These are phyloP conservation scores for Penaeus vannamei DNA, from an alignment of 1,140 invertebrate species.

Conservation along the genomic window DNA sequence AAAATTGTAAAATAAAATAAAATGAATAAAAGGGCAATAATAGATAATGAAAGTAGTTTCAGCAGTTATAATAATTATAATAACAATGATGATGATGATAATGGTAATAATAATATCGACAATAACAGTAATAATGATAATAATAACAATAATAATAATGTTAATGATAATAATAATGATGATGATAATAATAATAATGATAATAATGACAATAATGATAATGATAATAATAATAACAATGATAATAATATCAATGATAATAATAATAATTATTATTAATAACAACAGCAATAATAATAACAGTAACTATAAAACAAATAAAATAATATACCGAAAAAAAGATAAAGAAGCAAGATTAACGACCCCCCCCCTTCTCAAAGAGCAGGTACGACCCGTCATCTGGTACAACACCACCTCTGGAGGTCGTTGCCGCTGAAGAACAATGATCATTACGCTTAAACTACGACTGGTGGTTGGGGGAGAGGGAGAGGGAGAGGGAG, in stretches of 20 bases:
- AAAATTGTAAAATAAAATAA: neutral
- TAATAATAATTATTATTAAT: too few relatives aligned
- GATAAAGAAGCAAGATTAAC: neutral
- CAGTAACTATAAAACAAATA: neutral
- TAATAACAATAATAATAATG: slow-evolving; percentile 17
- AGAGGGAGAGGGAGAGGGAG: neutral
- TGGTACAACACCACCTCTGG: too few relatives aligned
- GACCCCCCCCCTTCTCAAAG: neutral
- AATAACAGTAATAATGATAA: slow-evolving; percentile 7
- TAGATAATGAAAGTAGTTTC: slow-evolving; percentile 12
- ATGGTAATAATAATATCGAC: slow-evolving; percentile 12
- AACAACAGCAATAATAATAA: neutral
- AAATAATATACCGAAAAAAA: neutral
- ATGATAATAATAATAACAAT: slow-evolving; percentile 26
- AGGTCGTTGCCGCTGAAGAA: too few relatives aligned
- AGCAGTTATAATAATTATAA: slow-evolving; percentile 20
- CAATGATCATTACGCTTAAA: too few relatives aligned
- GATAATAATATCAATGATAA: neutral
- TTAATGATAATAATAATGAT: too few relatives aligned
- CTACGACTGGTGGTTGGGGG: neutral
- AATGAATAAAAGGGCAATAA: slow-evolving; percentile 4
- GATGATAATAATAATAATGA: neutral
- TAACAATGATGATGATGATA: slow-evolving; percentile 35
- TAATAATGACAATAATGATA: neutral
- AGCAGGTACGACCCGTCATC: neutral